Conservation (phyloP, 2,113 vertebrate genomes). For the Piprites chloris region DNA sequence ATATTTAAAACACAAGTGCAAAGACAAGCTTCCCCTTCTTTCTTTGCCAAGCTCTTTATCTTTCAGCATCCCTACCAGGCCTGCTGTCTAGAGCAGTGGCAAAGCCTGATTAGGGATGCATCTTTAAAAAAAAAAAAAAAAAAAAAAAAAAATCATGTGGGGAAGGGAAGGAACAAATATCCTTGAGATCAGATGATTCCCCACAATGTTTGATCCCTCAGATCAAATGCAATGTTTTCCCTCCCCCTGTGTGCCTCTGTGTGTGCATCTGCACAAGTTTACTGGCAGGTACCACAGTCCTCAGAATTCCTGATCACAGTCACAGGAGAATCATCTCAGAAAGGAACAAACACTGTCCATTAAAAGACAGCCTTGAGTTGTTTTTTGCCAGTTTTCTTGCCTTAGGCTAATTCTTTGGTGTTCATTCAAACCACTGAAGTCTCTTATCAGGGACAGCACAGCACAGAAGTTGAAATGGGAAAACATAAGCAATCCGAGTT, state of each 20-base stretch:
- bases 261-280: not conserved
- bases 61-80: not conserved
- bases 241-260: not conserved
- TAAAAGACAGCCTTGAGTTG: constrained; percentile 50
- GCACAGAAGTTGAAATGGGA: constrained; percentile 25
- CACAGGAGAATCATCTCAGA: not conserved
- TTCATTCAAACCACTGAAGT: constrained; percentile 47
- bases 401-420: constrained; percentile 46
- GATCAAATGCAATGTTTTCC: not conserved
- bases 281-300: not conserved
- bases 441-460: constrained; percentile 58
- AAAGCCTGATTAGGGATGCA: not conserved
- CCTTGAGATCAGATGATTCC: constrained; percentile 20
- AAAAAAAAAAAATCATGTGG: not conserved
- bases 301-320: constrained; percentile 54
- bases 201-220: not conserved
- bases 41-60: not conserved
- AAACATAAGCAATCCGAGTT: not conserved
- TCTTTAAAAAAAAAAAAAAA: not conserved
- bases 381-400: constrained; percentile 23
- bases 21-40: not conserved
- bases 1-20: not conserved
- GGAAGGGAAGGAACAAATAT: not conserved
- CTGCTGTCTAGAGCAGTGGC: not conserved
- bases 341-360: constrained; percentile 42